Conservation (phyloP, 2,113 vertebrate genomes). For the Labeo rohita region DNA sequence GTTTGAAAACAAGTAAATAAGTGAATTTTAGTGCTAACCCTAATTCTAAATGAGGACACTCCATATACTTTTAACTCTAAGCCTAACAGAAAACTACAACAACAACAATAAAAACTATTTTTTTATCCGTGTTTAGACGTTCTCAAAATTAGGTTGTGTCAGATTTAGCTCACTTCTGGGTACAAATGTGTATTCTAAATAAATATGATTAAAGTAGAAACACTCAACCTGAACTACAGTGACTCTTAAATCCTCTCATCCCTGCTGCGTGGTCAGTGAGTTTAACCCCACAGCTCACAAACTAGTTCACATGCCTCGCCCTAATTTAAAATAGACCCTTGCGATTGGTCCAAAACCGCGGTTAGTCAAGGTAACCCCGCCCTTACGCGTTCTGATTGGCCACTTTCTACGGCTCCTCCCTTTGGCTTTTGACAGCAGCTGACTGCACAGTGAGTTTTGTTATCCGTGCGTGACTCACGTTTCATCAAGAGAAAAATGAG, state of each 20-base stretch:
- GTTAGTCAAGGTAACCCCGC: background rate
- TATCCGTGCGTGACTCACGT: background rate
- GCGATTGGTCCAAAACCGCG: background rate
- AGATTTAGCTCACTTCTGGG: background rate
- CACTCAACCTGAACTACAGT: background rate
- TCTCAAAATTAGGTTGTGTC: too few species aligned
- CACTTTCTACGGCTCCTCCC: background rate
- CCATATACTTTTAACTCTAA: too few species aligned
- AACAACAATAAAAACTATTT: too few species aligned
- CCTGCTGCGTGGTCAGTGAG: background rate
- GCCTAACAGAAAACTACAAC: too few species aligned
- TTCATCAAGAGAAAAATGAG: background rate
- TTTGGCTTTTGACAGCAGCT: slow-evolving; percentile 19
- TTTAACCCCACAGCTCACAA: background rate
- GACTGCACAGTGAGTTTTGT: slow-evolving; percentile 7
- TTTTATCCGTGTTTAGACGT: background rate
- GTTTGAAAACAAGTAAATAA: background rate
- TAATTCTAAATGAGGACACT: too few species aligned
- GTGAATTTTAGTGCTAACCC: too few species aligned
- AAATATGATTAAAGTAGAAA: background rate
- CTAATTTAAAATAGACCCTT: background rate
- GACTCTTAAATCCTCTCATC: slow-evolving; percentile 13
- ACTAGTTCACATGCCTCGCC: background rate
- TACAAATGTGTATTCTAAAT: background rate
- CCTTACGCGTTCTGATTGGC: slow-evolving; percentile 1